Percentiles rank a stretch among this genome's conserved stretches.
Conservation (phyloP, 2,888 invertebrate species). For the Steromphala cineraria region DNA sequence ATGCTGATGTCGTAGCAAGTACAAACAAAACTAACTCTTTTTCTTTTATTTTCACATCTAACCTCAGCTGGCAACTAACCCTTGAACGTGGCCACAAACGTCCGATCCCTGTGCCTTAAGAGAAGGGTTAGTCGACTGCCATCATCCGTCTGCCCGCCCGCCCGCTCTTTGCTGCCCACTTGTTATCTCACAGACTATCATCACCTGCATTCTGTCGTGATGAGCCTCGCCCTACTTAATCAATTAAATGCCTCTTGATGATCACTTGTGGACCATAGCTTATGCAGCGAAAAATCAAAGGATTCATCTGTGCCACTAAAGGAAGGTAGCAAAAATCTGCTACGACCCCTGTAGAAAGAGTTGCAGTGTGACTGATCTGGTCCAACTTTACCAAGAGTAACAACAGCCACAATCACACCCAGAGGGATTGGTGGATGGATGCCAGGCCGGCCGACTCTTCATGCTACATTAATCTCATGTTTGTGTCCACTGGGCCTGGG, state of each 20-base stretch:
- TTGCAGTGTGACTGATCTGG: no score
- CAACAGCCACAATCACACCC: not conserved
- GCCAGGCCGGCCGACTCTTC: not conserved
- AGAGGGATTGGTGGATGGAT: conserved; percentile 5
- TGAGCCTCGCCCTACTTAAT: not conserved
- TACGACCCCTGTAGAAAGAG: no score
- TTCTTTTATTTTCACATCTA: conserved; percentile 59
- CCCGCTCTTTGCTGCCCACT: not conserved
- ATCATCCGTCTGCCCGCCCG: not conserved
- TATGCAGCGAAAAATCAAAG: no score
- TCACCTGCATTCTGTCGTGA: not conserved
- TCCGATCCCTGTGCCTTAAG: conserved; percentile 27
- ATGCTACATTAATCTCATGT: not conserved
- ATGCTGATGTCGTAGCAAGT: conserved; percentile 26
- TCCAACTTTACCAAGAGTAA: no score
- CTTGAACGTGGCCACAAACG: conserved; percentile 43
- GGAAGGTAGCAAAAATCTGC: no score
- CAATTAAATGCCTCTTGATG: no score
- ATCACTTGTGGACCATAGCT: no score
- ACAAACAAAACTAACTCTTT: conserved; percentile 52
- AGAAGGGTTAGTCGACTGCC: conserved; percentile 20
- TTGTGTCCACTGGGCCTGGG: not conserved
- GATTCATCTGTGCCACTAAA: no score
- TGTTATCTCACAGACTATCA: not conserved
- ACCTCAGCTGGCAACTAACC: conserved; percentile 62